Conservation (phyloP, 2,797 vertebrate genomes). For the Acridotheres tristis region DNA sequence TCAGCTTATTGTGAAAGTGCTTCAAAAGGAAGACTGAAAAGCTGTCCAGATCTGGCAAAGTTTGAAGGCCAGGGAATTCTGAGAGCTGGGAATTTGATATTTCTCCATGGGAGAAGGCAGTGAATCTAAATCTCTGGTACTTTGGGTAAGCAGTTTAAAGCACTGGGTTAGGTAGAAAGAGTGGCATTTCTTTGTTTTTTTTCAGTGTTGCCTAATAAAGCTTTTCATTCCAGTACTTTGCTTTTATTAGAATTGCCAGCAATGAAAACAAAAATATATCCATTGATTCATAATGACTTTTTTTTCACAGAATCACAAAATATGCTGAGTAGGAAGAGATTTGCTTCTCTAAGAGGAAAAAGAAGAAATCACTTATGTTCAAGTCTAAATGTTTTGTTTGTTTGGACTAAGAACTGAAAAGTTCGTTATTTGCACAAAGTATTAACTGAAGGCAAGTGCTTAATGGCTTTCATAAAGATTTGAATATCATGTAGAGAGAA, state of each 20-base stretch:
- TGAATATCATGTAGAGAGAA: not conserved
- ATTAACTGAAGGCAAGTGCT: not conserved
- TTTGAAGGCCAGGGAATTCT: not conserved
- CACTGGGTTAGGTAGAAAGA: not conserved
- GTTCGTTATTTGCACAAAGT: constrained; percentile 15
- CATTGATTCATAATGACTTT: not conserved
- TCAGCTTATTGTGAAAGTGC: not conserved
- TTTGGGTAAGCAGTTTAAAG: not conserved
- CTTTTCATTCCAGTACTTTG: not conserved
- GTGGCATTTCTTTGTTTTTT: not conserved
- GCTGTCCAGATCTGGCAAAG: not conserved
- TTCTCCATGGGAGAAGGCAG: not conserved
- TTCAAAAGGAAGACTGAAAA: not conserved
- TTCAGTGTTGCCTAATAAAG: not conserved
- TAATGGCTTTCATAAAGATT: not conserved
- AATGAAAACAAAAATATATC: constrained; percentile 3
- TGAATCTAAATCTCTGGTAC: not conserved
- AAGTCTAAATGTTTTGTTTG: constrained; percentile 6
- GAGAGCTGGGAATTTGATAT: not conserved
- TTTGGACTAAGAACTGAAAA: not conserved
- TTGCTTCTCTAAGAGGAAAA: not conserved
- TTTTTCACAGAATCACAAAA: not conserved
- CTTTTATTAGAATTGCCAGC: not conserved
- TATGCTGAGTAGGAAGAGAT: not conserved
- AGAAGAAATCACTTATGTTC: not conserved